phyloP scores from a whole-genome alignment of 2,113 vertebrate genomes.

The Pangasianodon gigas region DNA sequence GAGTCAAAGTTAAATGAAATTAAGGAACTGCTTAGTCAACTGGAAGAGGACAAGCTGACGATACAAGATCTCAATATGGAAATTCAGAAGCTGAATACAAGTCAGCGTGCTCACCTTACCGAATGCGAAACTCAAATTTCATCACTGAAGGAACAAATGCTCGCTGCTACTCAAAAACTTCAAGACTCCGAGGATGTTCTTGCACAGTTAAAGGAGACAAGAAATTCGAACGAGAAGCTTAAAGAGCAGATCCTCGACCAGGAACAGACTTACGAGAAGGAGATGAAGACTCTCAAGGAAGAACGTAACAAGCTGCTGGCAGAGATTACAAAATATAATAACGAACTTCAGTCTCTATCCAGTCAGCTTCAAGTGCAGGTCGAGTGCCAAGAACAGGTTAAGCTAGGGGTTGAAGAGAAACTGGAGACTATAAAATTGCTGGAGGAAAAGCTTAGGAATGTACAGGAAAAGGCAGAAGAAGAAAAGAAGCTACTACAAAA shows the following conservation, averaged over 20 bases:
- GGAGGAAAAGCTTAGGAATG: constrained; percentile 67
- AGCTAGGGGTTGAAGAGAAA: constrained; percentile 68
- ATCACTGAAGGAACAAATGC: constrained; percentile 78
- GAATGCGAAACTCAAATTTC: constrained; percentile 77
- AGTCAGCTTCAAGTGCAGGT: constrained; percentile 66
- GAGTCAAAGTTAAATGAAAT: constrained; percentile 73
- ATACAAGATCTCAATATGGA: constrained; percentile 76
- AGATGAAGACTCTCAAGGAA: constrained; percentile 79
- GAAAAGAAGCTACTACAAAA: constrained; percentile 68
- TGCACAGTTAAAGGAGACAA: constrained; percentile 70
- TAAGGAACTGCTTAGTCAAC: constrained; percentile 72
- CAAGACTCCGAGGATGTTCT: constrained; percentile 69
- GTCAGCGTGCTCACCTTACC: constrained; percentile 66
- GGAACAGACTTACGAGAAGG: constrained; percentile 72
- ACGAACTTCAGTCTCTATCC: constrained; percentile 70
- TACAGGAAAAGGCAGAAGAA: constrained; percentile 63
- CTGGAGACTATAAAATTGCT: constrained; percentile 68
- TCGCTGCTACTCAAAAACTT: constrained; percentile 64
- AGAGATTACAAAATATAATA: constrained; percentile 70
- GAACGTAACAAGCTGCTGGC: constrained; percentile 75
- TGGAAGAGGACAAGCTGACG: constrained; percentile 67
- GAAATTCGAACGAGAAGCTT: constrained; percentile 63
- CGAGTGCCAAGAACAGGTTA: constrained; percentile 62
- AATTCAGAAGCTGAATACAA: constrained; percentile 68
- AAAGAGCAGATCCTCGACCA: constrained; percentile 66